Conservation (phyloP, 2,888 invertebrate species). For the Eutolmus rufibarbis region DNA sequence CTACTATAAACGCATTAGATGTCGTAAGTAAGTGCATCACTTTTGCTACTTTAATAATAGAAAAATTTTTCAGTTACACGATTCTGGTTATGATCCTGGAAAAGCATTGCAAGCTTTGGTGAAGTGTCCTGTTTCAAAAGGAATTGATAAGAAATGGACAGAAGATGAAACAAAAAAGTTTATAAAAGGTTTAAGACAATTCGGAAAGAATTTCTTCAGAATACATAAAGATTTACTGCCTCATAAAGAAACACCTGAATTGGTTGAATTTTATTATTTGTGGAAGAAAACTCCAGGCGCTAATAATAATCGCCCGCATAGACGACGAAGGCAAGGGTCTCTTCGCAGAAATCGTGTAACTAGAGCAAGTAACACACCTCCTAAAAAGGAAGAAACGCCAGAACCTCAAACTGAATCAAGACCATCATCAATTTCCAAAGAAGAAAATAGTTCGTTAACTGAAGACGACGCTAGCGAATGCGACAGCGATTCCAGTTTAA, state of each 20-base stretch:
- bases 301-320: slow-evolving; percentile 93
- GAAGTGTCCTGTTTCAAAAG: slow-evolving; percentile 96
- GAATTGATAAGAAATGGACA: slow-evolving; percentile 97
- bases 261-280: slow-evolving; percentile 98
- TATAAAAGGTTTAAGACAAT: slow-evolving; percentile 96
- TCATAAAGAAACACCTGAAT: slow-evolving; percentile 95
- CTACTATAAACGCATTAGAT: slow-evolving; percentile 95
- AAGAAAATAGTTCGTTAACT: slow-evolving; percentile 81
- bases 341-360: slow-evolving; percentile 87
- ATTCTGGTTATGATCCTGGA: slow-evolving; percentile 95
- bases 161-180: slow-evolving; percentile 98
- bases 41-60: background rate
- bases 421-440: slow-evolving; percentile 74
- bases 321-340: slow-evolving; percentile 86
- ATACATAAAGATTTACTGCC: slow-evolving; percentile 96
- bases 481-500: slow-evolving; percentile 91
- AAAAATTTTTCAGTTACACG: slow-evolving; percentile 76
- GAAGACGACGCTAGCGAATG: slow-evolving; percentile 94
- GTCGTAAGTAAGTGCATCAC: slow-evolving; percentile 68
- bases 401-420: slow-evolving; percentile 68
- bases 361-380: slow-evolving; percentile 76
- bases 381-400: slow-evolving; percentile 76
- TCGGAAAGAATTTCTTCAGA: slow-evolving; percentile 99
- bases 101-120: slow-evolving; percentile 95
- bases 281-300: slow-evolving; percentile 99